Conservation (phyloP, 2,888 invertebrate genomes). For the Xanthorhoe designata region DNA sequence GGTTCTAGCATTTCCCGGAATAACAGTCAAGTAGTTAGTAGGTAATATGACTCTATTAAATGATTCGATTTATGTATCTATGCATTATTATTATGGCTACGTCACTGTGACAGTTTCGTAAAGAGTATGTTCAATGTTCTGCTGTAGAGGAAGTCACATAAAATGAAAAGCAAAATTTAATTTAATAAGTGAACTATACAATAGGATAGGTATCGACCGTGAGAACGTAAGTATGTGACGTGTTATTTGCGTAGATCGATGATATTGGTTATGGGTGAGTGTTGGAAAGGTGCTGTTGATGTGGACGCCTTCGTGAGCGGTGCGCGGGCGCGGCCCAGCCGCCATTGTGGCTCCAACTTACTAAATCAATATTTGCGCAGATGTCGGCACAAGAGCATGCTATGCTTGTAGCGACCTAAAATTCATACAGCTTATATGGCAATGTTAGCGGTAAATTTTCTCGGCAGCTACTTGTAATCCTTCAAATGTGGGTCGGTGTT, state of each 20-base stretch:
- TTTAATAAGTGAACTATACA: conserved; percentile 22
- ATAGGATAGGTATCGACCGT: conserved; percentile 39
- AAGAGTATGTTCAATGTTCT: neutral
- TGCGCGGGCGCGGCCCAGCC: conserved; percentile 56
- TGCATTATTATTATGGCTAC: neutral
- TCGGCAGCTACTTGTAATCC: conserved; percentile 84
- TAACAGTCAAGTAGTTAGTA: conserved; percentile 5
- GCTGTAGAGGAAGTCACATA: neutral
- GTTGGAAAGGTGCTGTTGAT: conserved; percentile 58
- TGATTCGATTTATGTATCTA: neutral
- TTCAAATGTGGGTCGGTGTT: conserved; percentile 83
- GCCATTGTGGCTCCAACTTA: conserved; percentile 79
- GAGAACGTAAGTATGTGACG: conserved; percentile 54
- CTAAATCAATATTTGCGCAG: conserved; percentile 86
- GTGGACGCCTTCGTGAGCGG: conserved; percentile 44
- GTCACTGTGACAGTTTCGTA: neutral
- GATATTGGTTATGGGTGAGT: conserved; percentile 55
- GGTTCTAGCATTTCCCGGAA: conserved; percentile 10
- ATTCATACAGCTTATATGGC: conserved; percentile 85
- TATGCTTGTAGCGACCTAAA: conserved; percentile 84
- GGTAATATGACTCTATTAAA: neutral
- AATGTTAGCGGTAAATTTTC: conserved; percentile 85
- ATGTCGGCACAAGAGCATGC: conserved; percentile 84
- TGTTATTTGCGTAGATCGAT: conserved; percentile 59
- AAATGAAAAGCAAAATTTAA: conserved; percentile 1